Conservation (phyloP, 2,888 invertebrate species). For the Crossocerus cetratus region DNA sequence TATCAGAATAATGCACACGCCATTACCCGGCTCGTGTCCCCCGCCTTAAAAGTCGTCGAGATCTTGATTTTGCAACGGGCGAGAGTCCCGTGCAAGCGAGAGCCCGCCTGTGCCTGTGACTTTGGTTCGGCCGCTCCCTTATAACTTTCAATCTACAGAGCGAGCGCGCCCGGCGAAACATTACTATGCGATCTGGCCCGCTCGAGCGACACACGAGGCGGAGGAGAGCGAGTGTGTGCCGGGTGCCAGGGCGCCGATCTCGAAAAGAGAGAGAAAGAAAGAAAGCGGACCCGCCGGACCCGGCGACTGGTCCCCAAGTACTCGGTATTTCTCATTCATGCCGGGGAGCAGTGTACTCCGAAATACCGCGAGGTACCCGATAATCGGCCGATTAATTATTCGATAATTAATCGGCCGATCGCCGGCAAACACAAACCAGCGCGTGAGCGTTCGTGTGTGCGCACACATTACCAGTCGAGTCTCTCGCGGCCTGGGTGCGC, state of each 20-base stretch:
- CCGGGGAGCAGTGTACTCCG: neutral
- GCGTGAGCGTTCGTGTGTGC: no score
- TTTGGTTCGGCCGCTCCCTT: constrained; percentile 55
- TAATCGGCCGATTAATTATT: no score
- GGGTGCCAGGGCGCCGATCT: neutral
- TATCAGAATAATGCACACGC: constrained; percentile 76
- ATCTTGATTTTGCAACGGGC: constrained; percentile 69
- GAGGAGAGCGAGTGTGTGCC: no score
- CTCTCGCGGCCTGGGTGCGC: no score
- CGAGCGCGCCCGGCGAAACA: constrained; percentile 37
- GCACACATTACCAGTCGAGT: no score
- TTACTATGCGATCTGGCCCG: constrained; percentile 36
- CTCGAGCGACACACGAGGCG: neutral
- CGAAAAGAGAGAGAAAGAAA: neutral
- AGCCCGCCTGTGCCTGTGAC: constrained; percentile 36
- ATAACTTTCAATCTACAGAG: constrained; percentile 49
- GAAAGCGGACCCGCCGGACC: no score
- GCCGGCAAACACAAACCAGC: no score
- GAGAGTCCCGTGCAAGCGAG: constrained; percentile 64
- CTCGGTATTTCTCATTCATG: neutral
- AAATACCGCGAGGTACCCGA: neutral
- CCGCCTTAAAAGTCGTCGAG: constrained; percentile 67
- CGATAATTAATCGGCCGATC: no score
- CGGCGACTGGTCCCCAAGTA: neutral
- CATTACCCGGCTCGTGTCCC: constrained; percentile 72